phyloP scores from a whole-genome alignment of 2,888 invertebrate species.

The Choristoneura rosaceana region DNA sequence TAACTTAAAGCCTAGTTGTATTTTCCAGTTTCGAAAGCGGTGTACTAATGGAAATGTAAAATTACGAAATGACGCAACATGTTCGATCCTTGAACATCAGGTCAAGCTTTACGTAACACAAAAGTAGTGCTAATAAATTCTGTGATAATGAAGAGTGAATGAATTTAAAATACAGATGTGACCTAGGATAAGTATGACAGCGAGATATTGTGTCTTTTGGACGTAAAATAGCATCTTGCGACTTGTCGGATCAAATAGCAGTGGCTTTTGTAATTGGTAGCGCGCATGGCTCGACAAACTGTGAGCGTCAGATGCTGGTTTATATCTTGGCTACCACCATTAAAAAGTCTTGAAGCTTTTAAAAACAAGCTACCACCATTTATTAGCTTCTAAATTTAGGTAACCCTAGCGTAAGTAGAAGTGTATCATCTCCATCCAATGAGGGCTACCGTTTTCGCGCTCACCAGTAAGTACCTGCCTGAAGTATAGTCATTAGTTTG shows the following conservation, averaged over 20 bases:
- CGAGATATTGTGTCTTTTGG: neutral
- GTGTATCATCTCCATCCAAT: neutral
- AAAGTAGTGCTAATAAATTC: constrained; percentile 4
- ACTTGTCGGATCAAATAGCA: neutral
- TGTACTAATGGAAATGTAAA: neutral
- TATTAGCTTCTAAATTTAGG: neutral
- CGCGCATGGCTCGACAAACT: neutral
- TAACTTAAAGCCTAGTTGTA: neutral
- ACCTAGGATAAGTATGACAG: neutral
- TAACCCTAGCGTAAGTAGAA: neutral
- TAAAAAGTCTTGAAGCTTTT: too few relatives aligned
- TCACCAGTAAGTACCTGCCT: too few relatives aligned
- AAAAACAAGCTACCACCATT: too few relatives aligned
- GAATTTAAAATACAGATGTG: neutral
- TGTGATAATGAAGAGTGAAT: neutral
- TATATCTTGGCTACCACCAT: too few relatives aligned
- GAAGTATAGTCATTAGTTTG: too few relatives aligned
- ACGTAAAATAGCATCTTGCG: neutral
- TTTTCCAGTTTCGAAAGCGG: neutral
- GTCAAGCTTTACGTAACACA: constrained; percentile 1
- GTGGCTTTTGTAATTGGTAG: neutral
- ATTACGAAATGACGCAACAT: neutral
- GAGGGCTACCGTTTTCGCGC: too few relatives aligned
- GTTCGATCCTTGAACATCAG: neutral
- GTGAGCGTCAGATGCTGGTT: too few relatives aligned